Base-by-base conservation (phyloP, 64 coral and sea anemone genomes). In the Pocillopora damicornis region DNA sequence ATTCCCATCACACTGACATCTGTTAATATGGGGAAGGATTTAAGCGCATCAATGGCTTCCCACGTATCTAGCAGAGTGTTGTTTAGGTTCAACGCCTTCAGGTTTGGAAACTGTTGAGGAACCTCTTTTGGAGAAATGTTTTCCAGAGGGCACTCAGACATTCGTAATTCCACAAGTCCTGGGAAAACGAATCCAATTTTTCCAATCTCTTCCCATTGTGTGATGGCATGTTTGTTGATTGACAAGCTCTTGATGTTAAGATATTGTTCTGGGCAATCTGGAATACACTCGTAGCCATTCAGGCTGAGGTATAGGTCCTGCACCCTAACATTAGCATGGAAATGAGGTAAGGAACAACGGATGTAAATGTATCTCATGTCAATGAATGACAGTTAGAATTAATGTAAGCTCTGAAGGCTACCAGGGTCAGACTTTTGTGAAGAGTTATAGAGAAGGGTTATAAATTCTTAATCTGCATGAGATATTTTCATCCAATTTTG, bases 41-140 rank as follows among this genome's bases (percentile, higher is more conserved):
- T 99, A 22, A 99, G 77, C 13, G 97, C 93, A 67, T 99, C 93
- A 77, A 99, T 91, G 23, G 89, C 76, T 35, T 75, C 88, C 97
- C 97, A 99, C 13, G 64, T 60, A 17, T 79, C 56, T 10, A 99
- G 72, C 35, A 68, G 84, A 14, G 90, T 95, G 75, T 95, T 90
- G 75, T 88, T 99, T 9, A 99, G 59, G 51, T 80, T 87, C 17
- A 99, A 65, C 6, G 58, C 76, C 72, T 81, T 88, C 5, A 99
- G 90, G 15, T 72, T 82, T 35, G 93, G 97, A 76, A 99, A 95
- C 59, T 74, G 80, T 26, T 71, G 61, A 15, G 37, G 72, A 58
- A 76, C 23, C 22, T 64, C 66, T 18, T 58, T 76, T 14, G 78
- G 26, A 2, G 76, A 3, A 13, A 95, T 69, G 75, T 86, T 95